phyloP scores from a whole-genome alignment of 2,888 invertebrate genomes.

The Chirona hameri region DNA sequence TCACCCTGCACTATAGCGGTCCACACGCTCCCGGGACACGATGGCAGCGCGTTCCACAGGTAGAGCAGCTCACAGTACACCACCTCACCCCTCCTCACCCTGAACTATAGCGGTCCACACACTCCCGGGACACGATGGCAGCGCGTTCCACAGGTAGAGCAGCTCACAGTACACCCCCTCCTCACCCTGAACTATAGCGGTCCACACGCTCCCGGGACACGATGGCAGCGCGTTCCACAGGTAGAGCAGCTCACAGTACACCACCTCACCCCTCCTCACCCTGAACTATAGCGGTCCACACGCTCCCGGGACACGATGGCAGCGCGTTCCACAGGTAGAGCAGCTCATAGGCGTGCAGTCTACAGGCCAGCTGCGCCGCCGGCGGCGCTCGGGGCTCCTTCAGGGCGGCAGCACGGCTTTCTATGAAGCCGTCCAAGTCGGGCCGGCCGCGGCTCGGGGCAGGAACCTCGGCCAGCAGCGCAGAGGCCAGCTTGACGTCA shows the following conservation, averaged over 20 bases:
- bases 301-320: constrained; percentile 53
- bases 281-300: constrained; percentile 39
- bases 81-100: constrained; percentile 32
- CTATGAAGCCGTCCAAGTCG: constrained; percentile 49
- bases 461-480: constrained; percentile 62
- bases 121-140: constrained; percentile 55
- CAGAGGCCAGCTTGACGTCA: constrained; percentile 54
- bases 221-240: constrained; percentile 64
- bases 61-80: constrained; percentile 64
- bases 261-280: constrained; percentile 33
- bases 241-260: constrained; percentile 63
- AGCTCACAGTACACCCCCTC: constrained; percentile 57
- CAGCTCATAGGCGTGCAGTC: constrained; percentile 60
- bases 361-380: constrained; percentile 50
- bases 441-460: constrained; percentile 64
- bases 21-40: constrained; percentile 50
- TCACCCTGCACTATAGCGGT: constrained; percentile 36
- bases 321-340: constrained; percentile 66
- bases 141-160: constrained; percentile 64
- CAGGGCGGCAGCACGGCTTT: neutral
- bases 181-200: constrained; percentile 35
- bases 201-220: constrained; percentile 49
- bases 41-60: constrained; percentile 64
- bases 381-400: neutral
- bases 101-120: constrained; percentile 40